Conservation (phyloP, 2,113 vertebrate species). For the Fregetta grallaria region DNA sequence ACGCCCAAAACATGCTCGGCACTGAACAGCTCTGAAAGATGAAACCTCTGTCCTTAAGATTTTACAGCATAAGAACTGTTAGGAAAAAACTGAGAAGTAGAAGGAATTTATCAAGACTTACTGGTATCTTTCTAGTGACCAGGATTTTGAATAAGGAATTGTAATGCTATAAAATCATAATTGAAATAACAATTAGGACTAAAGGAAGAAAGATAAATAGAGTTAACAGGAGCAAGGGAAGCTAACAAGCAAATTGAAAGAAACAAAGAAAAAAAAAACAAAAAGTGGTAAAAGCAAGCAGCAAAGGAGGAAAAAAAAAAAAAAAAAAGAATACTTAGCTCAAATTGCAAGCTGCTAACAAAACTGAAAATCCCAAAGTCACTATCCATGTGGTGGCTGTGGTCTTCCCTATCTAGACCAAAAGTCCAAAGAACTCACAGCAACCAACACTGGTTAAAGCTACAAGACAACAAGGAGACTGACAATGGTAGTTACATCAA, state of each 20-base stretch:
- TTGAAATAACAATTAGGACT: background rate
- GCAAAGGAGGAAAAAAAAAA: background rate
- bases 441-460: background rate
- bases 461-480: background rate
- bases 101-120: background rate
- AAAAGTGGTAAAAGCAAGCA: background rate
- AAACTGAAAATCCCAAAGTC: background rate
- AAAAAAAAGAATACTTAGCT: background rate
- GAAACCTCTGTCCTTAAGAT: background rate
- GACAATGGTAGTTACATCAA: background rate
- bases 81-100: background rate
- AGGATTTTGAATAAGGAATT: background rate
- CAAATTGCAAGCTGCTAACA: background rate
- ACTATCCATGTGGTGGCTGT: background rate
- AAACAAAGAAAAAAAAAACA: accelerated
- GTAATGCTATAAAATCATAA: background rate
- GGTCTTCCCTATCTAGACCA: background rate
- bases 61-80: background rate
- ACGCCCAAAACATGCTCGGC: background rate
- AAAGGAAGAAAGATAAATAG: background rate
- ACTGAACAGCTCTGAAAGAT: background rate
- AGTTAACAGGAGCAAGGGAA: background rate
- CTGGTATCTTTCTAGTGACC: background rate
- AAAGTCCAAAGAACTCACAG: background rate
- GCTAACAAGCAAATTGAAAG: background rate